Base-by-base conservation (phyloP, 2,797 vertebrate genomes). In the Phalanger gymnotis region DNA sequence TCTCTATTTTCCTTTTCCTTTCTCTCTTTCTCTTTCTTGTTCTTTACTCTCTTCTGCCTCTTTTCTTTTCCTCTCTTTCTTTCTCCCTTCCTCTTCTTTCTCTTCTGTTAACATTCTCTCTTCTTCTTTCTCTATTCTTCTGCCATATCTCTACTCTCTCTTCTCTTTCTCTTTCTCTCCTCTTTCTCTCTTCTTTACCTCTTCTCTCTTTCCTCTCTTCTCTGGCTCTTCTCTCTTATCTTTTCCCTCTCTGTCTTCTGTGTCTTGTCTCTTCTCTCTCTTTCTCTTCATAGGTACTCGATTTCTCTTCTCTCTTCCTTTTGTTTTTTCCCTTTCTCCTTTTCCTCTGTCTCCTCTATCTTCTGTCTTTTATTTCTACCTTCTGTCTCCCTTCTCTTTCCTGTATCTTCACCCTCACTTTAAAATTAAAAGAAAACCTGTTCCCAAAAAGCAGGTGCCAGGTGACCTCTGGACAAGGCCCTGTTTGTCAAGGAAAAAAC, bases 361-460 rank as follows among this genome's bases (percentile, higher is more conserved):
- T 25, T 61, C 11, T 61, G 5, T 34, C 31, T 66, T 66, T 66
- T 34, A 10, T 66, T n/a, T 14, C 90, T 91, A 7, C 10, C 10
- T n/a, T 47, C 66, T 40, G 9, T 34, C 3, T 66, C 34, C 19
- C 92, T 91, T 93, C 91, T 52, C 34, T 25, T 56, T 27, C 56
- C 22, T 89, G 14, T 87, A 40, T 61, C 54, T 57, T 53, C 10
- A 87, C n/a, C 53, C 3, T 54, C 90, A 47, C 22, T 58, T 51
- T 10, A 81, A 93, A 92, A 94, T 94, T 54, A 87, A 95, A 93
- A 92, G 16, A 94, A 92, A 92, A 90, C 31, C 31, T 53, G 89
- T 40, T 96, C 92, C 47, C 9, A 0, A 94, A n/a, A 87, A 52
- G 30, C 2, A 57, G n/a, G 31, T 81, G 11, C 55, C 91, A 87